phyloP scores from a whole-genome alignment of 35 echinoderm and acorn worm genomes.

The Diadema setosum region DNA sequence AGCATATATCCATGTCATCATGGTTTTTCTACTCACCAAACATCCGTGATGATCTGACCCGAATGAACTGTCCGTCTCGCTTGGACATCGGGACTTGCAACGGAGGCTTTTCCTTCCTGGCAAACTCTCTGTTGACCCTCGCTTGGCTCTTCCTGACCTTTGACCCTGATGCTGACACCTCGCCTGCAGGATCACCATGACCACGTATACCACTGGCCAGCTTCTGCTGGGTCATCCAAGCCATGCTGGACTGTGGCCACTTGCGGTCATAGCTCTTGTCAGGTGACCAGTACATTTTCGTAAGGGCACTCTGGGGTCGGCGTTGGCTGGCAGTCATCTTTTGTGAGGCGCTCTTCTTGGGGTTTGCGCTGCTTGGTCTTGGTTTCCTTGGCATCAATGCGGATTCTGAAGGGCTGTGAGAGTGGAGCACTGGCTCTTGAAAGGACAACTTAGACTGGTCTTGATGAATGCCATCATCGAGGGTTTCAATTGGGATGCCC shows the following conservation, averaged over 20 bases:
- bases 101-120: neutral
- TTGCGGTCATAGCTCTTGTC: conserved; percentile 1
- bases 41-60: conserved; percentile 25
- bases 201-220: neutral
- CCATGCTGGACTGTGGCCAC: conserved; percentile 10
- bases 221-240: conserved; percentile 8
- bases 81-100: neutral
- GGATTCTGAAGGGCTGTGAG: too few species aligned
- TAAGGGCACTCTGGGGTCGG: neutral
- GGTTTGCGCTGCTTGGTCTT: conserved; percentile 6
- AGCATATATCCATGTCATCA: too few species aligned
- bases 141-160: conserved; percentile 42
- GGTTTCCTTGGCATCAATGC: neutral
- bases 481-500: neutral
- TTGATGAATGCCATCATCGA: too few species aligned
- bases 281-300: neutral
- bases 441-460: too few species aligned
- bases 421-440: too few species aligned
- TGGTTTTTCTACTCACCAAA: conserved; percentile 62
- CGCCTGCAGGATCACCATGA: neutral
- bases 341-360: neutral
- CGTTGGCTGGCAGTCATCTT: neutral
- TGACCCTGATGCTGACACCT: conserved; percentile 19
- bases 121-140: neutral
- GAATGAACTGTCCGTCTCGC: conserved; percentile 51